These are phyloP conservation scores for Trichopria drosophilae DNA, from an alignment of 2,888 invertebrate genomes.

Conservation along the genomic window DNA sequence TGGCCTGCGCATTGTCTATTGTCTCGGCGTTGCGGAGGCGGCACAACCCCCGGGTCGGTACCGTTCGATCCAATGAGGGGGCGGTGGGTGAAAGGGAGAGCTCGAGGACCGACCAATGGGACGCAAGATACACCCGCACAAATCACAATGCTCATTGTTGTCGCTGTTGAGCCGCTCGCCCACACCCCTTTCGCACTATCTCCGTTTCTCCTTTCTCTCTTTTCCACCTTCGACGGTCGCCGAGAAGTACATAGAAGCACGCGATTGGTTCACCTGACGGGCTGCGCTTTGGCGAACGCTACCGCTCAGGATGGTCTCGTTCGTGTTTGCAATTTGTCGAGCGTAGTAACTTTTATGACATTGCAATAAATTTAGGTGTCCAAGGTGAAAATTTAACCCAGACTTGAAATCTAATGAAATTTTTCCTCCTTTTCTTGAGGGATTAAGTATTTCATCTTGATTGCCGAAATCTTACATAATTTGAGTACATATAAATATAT, in stretches of 20 bases:
- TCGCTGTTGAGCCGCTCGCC: conserved; percentile 46
- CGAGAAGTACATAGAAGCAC: conserved; percentile 1
- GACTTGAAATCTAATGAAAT: no score
- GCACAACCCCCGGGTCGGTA: conserved; percentile 47
- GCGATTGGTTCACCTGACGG: conserved; percentile 3
- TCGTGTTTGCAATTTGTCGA: no score
- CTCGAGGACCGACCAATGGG: conserved; percentile 47
- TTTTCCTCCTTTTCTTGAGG: no score
- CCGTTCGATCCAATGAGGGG: conserved; percentile 45
- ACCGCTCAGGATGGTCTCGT: no score
- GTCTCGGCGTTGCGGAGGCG: conserved; percentile 35
- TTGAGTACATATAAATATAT: no score
- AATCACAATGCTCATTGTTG: conserved; percentile 60
- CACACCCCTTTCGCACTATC: conserved; percentile 46
- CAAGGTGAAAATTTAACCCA: no score
- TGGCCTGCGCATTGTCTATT: conserved; percentile 53
- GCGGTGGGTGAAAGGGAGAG: conserved; percentile 44
- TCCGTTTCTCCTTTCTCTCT: conserved; percentile 32
- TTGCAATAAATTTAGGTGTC: no score
- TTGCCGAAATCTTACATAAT: no score
- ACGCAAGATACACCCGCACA: conserved; percentile 54
- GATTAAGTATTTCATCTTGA: no score
- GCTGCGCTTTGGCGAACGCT: no score
- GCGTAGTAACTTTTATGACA: no score
- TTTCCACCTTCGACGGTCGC: conserved; percentile 29